Conservation (phyloP, 2,113 vertebrate species). For the Zosterops pallidus region DNA sequence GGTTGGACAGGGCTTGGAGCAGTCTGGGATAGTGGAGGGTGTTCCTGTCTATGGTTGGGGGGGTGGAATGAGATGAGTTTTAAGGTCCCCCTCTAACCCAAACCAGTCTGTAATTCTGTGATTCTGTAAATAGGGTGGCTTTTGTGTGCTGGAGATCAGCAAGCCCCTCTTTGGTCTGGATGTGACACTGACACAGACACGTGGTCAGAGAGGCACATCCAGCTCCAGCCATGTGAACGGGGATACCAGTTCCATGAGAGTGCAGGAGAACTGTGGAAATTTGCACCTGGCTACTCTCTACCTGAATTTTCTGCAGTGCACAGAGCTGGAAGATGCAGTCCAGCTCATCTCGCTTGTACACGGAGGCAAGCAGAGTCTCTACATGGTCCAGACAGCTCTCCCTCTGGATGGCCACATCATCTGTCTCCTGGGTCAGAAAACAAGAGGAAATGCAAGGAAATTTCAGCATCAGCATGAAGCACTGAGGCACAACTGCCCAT, state of each 20-base stretch:
- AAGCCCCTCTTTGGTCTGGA: rapidly evolving
- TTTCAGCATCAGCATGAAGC: neutral
- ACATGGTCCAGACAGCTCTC: conserved; percentile 68
- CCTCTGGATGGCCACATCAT: conserved; percentile 54
- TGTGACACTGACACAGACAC: neutral
- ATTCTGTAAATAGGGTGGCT: neutral
- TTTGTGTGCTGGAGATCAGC: neutral
- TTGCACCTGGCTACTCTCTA: neutral
- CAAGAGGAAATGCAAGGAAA: neutral
- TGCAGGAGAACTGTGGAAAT: neutral
- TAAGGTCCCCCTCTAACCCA: neutral
- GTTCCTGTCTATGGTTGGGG: neutral
- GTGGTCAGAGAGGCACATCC: neutral
- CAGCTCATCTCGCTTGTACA: conserved; percentile 51
- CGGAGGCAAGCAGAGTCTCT: conserved; percentile 69
- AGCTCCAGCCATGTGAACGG: neutral
- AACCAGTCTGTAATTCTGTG: neutral
- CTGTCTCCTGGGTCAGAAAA: conserved; percentile 56
- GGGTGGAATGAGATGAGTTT: neutral
- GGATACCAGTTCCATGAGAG: neutral
- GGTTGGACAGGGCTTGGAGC: neutral
- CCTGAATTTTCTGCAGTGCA: conserved; percentile 81
- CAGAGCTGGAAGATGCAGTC: conserved; percentile 78
- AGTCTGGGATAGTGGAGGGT: neutral
- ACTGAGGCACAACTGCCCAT: neutral